These are phyloP conservation scores for Himalopsyche tibetana DNA, from an alignment of 2,888 invertebrate species.

Conservation along the genomic window DNA sequence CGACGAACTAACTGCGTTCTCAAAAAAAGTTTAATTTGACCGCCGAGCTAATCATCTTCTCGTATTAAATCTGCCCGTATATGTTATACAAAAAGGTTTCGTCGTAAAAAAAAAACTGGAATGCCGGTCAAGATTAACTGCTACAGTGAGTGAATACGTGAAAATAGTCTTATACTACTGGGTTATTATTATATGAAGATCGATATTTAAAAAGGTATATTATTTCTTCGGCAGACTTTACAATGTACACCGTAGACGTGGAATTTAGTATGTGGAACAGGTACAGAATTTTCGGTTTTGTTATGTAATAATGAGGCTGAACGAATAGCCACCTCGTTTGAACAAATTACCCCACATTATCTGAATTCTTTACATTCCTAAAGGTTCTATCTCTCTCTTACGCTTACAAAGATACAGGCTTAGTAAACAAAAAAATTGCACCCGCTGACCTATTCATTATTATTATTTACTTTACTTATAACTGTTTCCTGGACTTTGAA, in stretches of 20 bases:
- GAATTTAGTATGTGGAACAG: conserved; percentile 32
- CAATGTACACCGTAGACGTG: background rate
- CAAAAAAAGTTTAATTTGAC: conserved; percentile 39
- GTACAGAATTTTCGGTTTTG: conserved; percentile 27
- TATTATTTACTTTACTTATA: no score
- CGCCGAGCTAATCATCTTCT: conserved; percentile 28
- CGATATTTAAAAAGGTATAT: background rate
- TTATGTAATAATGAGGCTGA: conserved; percentile 24
- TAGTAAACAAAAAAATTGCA: background rate
- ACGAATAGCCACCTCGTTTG: conserved; percentile 52
- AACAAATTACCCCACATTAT: conserved; percentile 63
- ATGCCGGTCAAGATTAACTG: conserved; percentile 18
- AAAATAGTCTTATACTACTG: background rate
- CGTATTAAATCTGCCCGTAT: background rate
- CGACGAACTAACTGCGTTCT: conserved; percentile 13
- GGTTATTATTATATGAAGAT: conserved; percentile 19
- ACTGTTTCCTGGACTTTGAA: no score
- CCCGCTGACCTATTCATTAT: background rate
- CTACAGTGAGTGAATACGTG: conserved; percentile 11
- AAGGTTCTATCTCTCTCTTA: background rate
- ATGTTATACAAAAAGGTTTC: conserved; percentile 18
- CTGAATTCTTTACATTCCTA: conserved; percentile 62
- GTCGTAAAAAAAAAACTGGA: background rate
- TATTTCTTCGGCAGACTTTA: background rate
- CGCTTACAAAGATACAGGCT: background rate